Percentiles rank a stretch among this genome's conserved stretches.
phyloP scores from a whole-genome alignment of 2,797 vertebrate species.

The Toxotes lorentzi region DNA sequence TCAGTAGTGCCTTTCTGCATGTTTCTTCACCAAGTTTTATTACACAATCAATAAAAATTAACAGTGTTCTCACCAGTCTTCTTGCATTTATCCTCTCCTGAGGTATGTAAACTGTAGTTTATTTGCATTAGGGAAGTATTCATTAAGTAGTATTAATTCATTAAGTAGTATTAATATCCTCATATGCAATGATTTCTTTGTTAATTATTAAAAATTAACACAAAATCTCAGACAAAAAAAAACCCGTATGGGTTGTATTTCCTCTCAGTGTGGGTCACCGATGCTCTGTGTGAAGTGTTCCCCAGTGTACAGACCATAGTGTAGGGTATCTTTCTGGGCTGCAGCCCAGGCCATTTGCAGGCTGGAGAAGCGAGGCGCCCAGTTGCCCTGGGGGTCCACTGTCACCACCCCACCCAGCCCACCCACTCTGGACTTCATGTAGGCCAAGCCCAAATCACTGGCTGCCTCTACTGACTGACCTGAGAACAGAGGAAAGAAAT shows the following conservation, averaged over 20 bases:
- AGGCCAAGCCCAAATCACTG: slow-evolving; percentile 85
- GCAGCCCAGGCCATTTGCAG: slow-evolving; percentile 94
- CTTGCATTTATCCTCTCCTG: neutral
- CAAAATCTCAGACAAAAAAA: neutral
- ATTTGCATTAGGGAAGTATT: no score
- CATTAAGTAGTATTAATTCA: neutral
- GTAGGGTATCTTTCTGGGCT: slow-evolving; percentile 85
- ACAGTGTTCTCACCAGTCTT: neutral
- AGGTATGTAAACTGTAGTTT: neutral
- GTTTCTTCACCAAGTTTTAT: neutral
- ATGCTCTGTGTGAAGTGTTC: slow-evolving; percentile 80
- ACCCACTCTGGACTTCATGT: slow-evolving; percentile 90
- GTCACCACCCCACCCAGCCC: slow-evolving; percentile 91
- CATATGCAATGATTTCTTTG: neutral
- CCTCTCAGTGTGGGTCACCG: slow-evolving; percentile 27
- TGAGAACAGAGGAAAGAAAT: slow-evolving; percentile 67
- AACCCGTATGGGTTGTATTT: rapidly evolving
- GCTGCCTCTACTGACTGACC: slow-evolving; percentile 89
- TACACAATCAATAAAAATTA: neutral
- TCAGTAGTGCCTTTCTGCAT: neutral
- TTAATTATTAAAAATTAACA: neutral
- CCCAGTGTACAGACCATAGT: slow-evolving; percentile 84
- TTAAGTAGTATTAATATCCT: neutral
- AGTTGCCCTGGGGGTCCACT: slow-evolving; percentile 88
- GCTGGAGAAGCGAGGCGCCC: slow-evolving; percentile 91